Conservation (phyloP, 2,113 vertebrate genomes). For the Tursiops truncatus region DNA sequence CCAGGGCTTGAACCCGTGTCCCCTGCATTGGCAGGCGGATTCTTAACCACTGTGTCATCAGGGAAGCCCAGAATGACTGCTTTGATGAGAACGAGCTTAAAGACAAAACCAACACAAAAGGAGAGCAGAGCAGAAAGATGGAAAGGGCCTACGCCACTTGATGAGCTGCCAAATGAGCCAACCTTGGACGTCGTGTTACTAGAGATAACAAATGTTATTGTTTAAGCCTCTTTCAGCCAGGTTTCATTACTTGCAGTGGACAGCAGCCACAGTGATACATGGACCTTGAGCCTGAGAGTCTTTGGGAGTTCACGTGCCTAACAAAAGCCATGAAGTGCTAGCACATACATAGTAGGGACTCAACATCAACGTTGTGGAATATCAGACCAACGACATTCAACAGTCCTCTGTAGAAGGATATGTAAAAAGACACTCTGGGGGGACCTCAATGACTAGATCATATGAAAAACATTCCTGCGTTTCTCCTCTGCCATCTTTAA, state of each 20-base stretch:
- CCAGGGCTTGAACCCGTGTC: no score
- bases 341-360: background rate
- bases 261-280: background rate
- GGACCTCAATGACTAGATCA: background rate
- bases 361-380: background rate
- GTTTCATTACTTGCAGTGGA: background rate
- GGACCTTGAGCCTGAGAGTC: background rate
- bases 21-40: no score
- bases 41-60: no score
- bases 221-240: background rate
- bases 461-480: background rate
- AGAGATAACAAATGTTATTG: background rate
- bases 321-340: background rate
- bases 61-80: background rate
- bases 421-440: background rate
- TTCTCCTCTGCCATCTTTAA: background rate
- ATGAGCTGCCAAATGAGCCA: background rate
- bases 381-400: background rate
- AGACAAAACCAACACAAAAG: background rate
- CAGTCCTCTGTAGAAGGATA: background rate
- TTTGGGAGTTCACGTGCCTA: background rate
- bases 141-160: background rate
- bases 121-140: background rate
- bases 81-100: background rate
- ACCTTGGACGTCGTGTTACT: background rate